Base-by-base conservation (phyloP, 1,140 invertebrate genomes). In the Diprion similis region DNA sequence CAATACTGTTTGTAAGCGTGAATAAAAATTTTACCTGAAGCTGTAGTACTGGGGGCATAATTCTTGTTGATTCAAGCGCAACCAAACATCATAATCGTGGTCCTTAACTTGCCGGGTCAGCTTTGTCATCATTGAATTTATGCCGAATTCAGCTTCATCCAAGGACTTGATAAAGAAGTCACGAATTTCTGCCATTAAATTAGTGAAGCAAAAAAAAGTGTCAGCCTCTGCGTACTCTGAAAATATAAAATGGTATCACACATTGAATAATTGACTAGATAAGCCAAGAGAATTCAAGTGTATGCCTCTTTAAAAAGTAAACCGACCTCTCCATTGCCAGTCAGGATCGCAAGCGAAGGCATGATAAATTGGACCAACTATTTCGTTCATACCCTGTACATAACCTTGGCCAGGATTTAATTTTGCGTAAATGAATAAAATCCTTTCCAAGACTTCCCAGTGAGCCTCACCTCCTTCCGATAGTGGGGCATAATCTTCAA, bases 371-470 rank as follows among this genome's bases (percentile, higher is more conserved):
- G 98, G 98, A 0, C 98, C 98, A 73, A 99, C 94, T 78, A 99
- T 98, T 89, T 99, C 98, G 90, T 99, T 99, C 98, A 99, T 99
- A 74, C 98, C 98, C 88, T 99, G 97, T 0, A 99, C 97, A 88
- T 99, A 99, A 6, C 96, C 94, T 85, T 99, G 96, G 0, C 98
- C 98, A 7, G 98, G 97, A 91, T 99, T 99, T 3, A 99, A 90
- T 89, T 99, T 99, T 0, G 97, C 97, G 87, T 99, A 99, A 7
- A 99, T 90, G 85, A 99, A 99, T 37, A 99, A 89, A 83, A 99
- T 97, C 78, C 98, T 89, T 85, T 99, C 97, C 0, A 99, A 95
- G 10, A 99, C 97, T 89, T 99, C 98, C 98, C 96, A 97, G 81
- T 98, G 96, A 1, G 95, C 95, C 86, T 98, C 96, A 76, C 93